Evolutionary conservation across 2,888 invertebrate species (phyloP).

Genomic region (Himalopsyche japonica): DNA sequence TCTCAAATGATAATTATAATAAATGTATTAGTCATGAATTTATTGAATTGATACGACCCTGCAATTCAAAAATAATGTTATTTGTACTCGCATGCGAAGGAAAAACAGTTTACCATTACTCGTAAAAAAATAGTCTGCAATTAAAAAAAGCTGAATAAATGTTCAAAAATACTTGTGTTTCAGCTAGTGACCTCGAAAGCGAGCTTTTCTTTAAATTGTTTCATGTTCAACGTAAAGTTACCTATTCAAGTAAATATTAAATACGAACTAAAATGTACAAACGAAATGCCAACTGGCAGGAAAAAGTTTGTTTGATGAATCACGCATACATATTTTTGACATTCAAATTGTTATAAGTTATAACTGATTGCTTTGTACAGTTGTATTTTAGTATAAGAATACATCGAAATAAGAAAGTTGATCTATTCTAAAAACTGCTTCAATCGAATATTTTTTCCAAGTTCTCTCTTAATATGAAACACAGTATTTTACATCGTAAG

Average conservation of each 20-base stretch:
- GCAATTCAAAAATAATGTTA: neutral
- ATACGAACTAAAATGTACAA: neutral
- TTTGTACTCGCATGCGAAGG: neutral
- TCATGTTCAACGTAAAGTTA: neutral
- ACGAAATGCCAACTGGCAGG: neutral
- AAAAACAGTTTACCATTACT: neutral
- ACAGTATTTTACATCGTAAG: too few relatives aligned
- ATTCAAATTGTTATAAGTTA: neutral
- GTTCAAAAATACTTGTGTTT: neutral
- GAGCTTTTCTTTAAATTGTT: neutral
- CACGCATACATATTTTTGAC: neutral
- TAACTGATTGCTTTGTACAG: neutral
- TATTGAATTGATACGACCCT: too few relatives aligned
- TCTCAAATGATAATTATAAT: too few relatives aligned
- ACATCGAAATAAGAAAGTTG: neutral
- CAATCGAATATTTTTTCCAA: too few relatives aligned
- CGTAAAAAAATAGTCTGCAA: neutral
- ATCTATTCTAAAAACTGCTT: too few relatives aligned
- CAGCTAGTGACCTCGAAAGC: neutral
- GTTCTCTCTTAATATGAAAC: too few relatives aligned
- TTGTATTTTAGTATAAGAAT: neutral
- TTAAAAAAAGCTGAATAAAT: neutral
- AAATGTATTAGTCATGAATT: too few relatives aligned
- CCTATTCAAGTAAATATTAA: neutral
- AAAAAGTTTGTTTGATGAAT: neutral